These are phyloP conservation scores for Clarias pachynema DNA, from an alignment of 2,797 vertebrate genomes.

Conservation along the genomic window DNA sequence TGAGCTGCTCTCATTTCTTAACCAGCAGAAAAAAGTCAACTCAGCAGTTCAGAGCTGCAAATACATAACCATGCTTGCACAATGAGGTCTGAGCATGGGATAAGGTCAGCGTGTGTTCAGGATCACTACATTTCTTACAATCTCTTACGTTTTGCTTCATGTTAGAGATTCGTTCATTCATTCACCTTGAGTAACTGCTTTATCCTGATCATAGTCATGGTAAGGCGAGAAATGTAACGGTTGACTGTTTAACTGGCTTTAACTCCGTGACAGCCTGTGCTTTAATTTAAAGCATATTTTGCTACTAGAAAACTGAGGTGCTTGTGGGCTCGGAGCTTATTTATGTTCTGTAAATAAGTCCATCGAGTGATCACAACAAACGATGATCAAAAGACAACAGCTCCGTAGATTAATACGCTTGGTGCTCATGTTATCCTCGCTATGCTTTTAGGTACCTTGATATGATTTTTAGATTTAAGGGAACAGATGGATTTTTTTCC, in stretches of 20 bases:
- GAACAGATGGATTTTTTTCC: no score
- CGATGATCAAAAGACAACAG: not conserved
- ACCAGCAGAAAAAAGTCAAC: slow-evolving; percentile 24
- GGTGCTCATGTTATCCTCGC: no score
- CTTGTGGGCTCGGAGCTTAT: not conserved
- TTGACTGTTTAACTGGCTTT: not conserved
- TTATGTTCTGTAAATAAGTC: not conserved
- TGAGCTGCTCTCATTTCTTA: slow-evolving; percentile 64
- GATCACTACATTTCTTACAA: not conserved
- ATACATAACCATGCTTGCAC: slow-evolving; percentile 43
- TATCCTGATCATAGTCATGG: not conserved
- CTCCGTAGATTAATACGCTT: not conserved
- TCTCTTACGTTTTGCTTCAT: not conserved
- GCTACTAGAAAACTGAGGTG: not conserved
- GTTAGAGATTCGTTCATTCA: not conserved
- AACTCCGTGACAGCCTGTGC: not conserved
- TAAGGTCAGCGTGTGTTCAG: not conserved
- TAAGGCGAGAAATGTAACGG: not conserved
- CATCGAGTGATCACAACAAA: not conserved
- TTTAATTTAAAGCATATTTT: not conserved
- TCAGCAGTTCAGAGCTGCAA: slow-evolving; percentile 46
- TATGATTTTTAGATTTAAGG: not conserved
- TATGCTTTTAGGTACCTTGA: not conserved
- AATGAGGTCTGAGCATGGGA: not conserved
- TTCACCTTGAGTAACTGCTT: not conserved